A percentile compares a stretch with the other conserved stretches of the same genome.
Conservation (phyloP, 1,140 invertebrate genomes). For the Paralvinella palmiformis region DNA sequence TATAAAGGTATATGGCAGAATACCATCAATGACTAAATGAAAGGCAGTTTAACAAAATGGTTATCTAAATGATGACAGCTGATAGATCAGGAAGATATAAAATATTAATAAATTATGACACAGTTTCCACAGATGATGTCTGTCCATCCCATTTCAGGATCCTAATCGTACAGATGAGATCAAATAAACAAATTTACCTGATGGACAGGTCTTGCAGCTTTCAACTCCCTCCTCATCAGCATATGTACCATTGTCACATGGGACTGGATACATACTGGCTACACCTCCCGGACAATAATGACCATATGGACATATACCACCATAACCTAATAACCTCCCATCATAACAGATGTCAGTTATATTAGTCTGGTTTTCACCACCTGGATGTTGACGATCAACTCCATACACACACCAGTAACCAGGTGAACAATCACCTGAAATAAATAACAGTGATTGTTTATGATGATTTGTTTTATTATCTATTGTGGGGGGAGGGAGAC, state of each 20-base stretch:
- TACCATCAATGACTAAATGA: too few species aligned
- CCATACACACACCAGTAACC: slow-evolving; percentile 42
- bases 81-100: too few species aligned
- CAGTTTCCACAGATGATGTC: too few species aligned
- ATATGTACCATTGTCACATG: slow-evolving; percentile 42
- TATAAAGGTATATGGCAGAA: too few species aligned
- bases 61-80: too few species aligned
- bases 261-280: slow-evolving; percentile 28
- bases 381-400: slow-evolving; percentile 35
- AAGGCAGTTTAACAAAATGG: too few species aligned
- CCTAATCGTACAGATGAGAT: neutral
- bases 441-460: too few species aligned
- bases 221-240: slow-evolving; percentile 33
- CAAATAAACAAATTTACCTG: slow-evolving; percentile 42
- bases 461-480: too few species aligned
- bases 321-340: slow-evolving; percentile 33
- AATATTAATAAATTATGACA: too few species aligned
- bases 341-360: slow-evolving; percentile 33
- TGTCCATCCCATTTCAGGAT: neutral
- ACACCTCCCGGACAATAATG: slow-evolving; percentile 37
- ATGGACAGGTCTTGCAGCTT: slow-evolving; percentile 34
- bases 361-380: slow-evolving; percentile 29
- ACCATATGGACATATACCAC: slow-evolving; percentile 37
- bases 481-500: too few species aligned
- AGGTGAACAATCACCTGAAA: slow-evolving; percentile 39